These are phyloP conservation scores for Microcebus griseorufus DNA, from an alignment of 2,113 vertebrate species.

Conservation along the genomic window DNA sequence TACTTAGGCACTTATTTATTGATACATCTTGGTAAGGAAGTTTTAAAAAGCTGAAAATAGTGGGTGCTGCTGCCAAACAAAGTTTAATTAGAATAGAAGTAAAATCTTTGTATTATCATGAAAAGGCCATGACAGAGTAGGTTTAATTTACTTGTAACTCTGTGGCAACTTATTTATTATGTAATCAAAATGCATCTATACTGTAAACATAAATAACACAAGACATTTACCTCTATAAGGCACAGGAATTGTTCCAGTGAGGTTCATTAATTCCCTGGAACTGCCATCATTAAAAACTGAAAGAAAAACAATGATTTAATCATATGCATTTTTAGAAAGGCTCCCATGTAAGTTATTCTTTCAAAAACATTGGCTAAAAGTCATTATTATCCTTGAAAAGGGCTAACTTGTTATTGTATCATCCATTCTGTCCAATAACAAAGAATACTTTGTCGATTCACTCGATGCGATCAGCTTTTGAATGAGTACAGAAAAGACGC, in stretches of 20 bases:
- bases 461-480: constrained; percentile 3
- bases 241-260: constrained; percentile 97
- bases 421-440: background rate
- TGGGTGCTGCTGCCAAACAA: background rate
- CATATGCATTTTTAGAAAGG: background rate
- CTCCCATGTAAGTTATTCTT: constrained; percentile 3
- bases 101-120: background rate
- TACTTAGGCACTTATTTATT: background rate
- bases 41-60: background rate
- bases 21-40: background rate
- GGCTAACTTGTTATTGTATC: background rate
- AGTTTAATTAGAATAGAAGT: constrained; percentile 1
- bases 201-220: background rate
- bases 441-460: constrained; percentile 14
- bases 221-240: constrained; percentile 93
- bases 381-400: background rate
- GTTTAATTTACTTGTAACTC: background rate
- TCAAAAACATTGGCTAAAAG: constrained; percentile 41
- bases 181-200: background rate
- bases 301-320: constrained; percentile 69
- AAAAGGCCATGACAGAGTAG: background rate
- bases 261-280: constrained; percentile 95
- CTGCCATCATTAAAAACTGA: constrained; percentile 98
- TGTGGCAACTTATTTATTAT: constrained; percentile 1
- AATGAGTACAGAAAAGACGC: constrained; percentile 28